A percentile compares a stretch with the other conserved stretches of the same genome.
phyloP scores from a whole-genome alignment of 2,797 vertebrate genomes.

The Knipowitschia caucasica region DNA sequence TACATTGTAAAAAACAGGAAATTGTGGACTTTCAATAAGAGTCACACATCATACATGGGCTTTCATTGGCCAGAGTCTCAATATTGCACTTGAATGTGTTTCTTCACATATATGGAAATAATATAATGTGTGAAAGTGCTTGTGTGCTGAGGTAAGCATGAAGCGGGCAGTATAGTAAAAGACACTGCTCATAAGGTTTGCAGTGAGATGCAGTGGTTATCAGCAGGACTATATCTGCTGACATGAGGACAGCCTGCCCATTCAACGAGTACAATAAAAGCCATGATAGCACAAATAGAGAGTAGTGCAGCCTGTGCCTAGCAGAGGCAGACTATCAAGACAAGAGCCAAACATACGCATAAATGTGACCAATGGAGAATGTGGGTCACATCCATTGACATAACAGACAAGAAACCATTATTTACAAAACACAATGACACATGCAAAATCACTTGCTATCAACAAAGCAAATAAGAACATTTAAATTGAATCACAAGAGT shows the following conservation, averaged over 20 bases:
- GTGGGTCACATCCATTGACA: constrained; percentile 18
- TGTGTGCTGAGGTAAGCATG: constrained; percentile 10
- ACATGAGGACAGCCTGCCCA: constrained; percentile 44
- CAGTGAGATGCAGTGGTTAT: constrained; percentile 27
- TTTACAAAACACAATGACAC: constrained; percentile 6
- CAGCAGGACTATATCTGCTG: constrained; percentile 58
- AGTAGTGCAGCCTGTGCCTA: constrained; percentile 22
- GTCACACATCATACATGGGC: neutral
- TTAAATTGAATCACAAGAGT: no score
- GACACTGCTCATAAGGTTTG: constrained; percentile 23
- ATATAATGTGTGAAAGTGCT: neutral
- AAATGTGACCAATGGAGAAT: constrained; percentile 18
- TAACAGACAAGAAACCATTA: constrained; percentile 1
- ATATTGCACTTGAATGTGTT: neutral
- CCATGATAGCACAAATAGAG: constrained; percentile 52
- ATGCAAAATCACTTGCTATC: neutral
- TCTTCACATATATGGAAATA: neutral
- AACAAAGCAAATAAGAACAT: no score
- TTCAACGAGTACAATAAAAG: constrained; percentile 63
- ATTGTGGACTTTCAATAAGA: neutral
- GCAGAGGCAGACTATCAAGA: constrained; percentile 18
- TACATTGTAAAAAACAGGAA: constrained; percentile 2
- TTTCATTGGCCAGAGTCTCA: neutral
- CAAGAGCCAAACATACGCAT: constrained; percentile 22
- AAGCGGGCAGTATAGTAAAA: constrained; percentile 25